Evolutionary conservation across 35 echinoderm and acorn worm genomes (phyloP), one percentile per base, ranked within the genome.

Genomic region (Eucidaris tribuloides): DNA sequence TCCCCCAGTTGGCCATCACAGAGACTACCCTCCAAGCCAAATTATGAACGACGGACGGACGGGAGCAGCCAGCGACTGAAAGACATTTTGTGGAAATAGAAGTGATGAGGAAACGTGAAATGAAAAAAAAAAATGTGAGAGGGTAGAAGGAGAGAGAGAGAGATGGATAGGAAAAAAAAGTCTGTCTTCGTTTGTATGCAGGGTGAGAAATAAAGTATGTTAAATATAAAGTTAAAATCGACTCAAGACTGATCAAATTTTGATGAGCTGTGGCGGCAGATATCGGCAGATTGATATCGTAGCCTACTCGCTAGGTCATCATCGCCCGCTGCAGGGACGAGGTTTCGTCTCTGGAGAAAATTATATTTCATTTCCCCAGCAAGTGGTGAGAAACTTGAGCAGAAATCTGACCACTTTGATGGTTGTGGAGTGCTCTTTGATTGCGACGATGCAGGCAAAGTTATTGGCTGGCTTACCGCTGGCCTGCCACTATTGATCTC

Each of bases 371-470:
- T 74, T 74, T 52, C 61, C 55, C 36, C 71, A 54, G 84, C 84
- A 40, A 56, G 71, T 17, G 33, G 70, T 74, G 84, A 35, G 84
- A 87, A 87, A 87, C 57, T 58, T 34, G 84, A 87, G 84, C 71
- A 62, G 84, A 77, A 87, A 87, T 62, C 74, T 87, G 84, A 87
- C 70, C 82, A 84, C 71, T 86, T 52, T 30, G 71, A 60, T 77
- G 84, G 84, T 55, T 76, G 40, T 78, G 28, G 84, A 87, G 74
- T 79, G 84, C 84, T 77, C 74, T 87, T 87, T 72, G 74, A 87
- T 87, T 87, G 82, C 62, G 58, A 43, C 30, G 63, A 41, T 46
- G 34, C 22, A 42, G 84, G 44, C 34, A 87, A 41, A n/a, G 68
- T 38, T 22, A 74, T 74, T 74, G 68, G 68, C 37, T 19, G 68